These are phyloP conservation scores for Leptodirus hochenwartii DNA, from an alignment of 2,888 invertebrate genomes.

Conservation along the genomic window DNA sequence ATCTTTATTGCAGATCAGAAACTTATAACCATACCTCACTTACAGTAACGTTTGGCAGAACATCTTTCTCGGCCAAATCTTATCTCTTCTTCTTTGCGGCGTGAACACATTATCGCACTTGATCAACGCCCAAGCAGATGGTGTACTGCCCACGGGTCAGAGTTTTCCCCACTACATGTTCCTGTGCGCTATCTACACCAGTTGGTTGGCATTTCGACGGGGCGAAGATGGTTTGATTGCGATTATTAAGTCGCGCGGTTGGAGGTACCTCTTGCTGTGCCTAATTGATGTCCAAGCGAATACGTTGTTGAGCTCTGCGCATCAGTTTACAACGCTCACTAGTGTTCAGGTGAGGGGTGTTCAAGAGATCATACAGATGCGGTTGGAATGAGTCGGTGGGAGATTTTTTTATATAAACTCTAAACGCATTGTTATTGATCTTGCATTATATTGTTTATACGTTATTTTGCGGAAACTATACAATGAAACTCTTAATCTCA, in stretches of 20 bases:
- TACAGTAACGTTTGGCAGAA: conserved; percentile 58
- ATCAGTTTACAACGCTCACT: conserved; percentile 52
- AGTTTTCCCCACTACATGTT: conserved; percentile 62
- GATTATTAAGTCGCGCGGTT: conserved; percentile 48
- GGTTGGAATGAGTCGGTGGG: no score
- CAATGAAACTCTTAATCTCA: no score
- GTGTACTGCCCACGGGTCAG: conserved; percentile 64
- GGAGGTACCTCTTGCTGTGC: conserved; percentile 61
- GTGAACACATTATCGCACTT: conserved; percentile 57
- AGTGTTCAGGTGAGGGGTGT: conserved; percentile 41
- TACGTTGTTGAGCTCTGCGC: conserved; percentile 64
- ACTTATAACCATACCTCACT: no score
- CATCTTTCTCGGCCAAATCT: conserved; percentile 53
- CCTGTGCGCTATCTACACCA: conserved; percentile 58
- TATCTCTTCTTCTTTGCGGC: conserved; percentile 58
- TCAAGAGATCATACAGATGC: no score
- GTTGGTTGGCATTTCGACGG: conserved; percentile 53
- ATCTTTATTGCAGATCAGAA: no score
- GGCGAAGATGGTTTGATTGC: conserved; percentile 39
- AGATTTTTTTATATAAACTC: neutral
- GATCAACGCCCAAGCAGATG: conserved; percentile 46
- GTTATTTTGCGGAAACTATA: no score
- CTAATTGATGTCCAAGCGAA: conserved; percentile 74
- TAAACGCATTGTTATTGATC: no score
- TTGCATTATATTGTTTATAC: no score